Conservation (phyloP, 2,797 vertebrate genomes). For the Erethizon dorsatum region DNA sequence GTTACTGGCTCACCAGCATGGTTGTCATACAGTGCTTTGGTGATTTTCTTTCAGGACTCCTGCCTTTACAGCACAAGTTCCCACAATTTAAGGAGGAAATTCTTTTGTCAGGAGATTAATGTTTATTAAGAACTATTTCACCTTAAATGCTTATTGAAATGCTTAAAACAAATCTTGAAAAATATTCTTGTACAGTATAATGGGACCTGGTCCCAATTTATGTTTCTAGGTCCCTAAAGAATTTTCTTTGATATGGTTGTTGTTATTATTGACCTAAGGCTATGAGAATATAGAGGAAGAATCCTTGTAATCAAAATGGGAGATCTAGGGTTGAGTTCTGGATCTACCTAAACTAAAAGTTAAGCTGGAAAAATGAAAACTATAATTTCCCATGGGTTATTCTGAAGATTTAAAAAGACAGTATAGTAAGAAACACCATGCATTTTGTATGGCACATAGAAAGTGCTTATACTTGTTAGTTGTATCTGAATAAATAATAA, state of each 20-base stretch:
- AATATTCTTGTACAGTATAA: neutral
- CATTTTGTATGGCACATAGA: neutral
- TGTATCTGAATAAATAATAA: constrained; percentile 1
- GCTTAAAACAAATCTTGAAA: constrained; percentile 42
- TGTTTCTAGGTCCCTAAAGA: neutral
- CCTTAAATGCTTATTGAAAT: constrained; percentile 59
- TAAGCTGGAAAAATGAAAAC: neutral
- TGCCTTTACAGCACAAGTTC: constrained; percentile 54
- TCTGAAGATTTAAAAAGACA: neutral
- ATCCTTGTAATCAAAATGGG: neutral
- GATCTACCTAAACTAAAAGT: neutral
- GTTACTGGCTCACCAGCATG: constrained; percentile 46
- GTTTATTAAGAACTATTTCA: constrained; percentile 38
- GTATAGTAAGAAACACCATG: neutral
- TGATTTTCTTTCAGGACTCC: constrained; percentile 47
- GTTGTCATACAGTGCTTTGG: constrained; percentile 57
- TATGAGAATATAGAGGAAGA: neutral
- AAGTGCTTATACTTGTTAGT: neutral
- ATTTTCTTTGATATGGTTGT: neutral
- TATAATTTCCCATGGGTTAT: neutral
- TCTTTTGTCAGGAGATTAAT: constrained; percentile 2
- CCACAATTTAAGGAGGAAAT: constrained; percentile 19
- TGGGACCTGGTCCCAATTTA: neutral
- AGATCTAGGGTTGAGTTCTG: neutral
- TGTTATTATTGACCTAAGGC: neutral